Conservation (phyloP, 2,113 vertebrate species). For the Oryzias celebensis region DNA sequence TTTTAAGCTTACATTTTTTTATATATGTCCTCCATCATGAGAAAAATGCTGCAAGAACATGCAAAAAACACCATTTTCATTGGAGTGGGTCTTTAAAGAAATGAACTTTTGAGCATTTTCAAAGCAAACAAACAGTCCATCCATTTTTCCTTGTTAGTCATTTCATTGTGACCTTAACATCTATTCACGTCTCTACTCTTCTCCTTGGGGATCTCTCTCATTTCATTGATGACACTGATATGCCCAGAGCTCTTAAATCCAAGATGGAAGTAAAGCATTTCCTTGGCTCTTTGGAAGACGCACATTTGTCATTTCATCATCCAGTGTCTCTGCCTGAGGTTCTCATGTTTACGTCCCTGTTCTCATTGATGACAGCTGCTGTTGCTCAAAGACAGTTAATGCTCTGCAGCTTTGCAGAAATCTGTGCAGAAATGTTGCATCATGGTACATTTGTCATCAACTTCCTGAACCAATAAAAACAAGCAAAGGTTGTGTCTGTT, state of each 20-base stretch:
- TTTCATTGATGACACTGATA: constrained; percentile 67
- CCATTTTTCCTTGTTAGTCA: background rate
- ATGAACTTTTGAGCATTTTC: background rate
- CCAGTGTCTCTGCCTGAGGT: background rate
- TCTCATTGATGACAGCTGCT: background rate
- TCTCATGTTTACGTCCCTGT: constrained; percentile 4
- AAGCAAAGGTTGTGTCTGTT: no score
- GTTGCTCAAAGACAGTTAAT: constrained; percentile 21
- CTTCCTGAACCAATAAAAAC: background rate
- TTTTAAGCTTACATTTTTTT: no score
- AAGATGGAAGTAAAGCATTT: constrained; percentile 53
- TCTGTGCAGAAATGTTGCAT: constrained; percentile 28
- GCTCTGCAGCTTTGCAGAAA: constrained; percentile 7
- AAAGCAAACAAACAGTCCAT: constrained; percentile 8
- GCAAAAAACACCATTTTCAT: no score
- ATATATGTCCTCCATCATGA: no score
- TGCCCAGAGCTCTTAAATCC: constrained; percentile 47
- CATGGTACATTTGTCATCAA: constrained; percentile 2
- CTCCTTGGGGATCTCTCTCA: constrained; percentile 45
- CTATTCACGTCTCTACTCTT: constrained; percentile 23
- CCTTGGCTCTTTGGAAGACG: constrained; percentile 44
- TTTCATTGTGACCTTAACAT: constrained; percentile 44
- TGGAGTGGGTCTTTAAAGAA: no score
- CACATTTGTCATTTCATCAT: constrained; percentile 21
- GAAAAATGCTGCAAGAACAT: no score